Evolutionary conservation across 2,888 invertebrate species (phyloP), one percentile per base, ranked within the genome.

Genomic region (Euspilapteryx auroguttella): DNA sequence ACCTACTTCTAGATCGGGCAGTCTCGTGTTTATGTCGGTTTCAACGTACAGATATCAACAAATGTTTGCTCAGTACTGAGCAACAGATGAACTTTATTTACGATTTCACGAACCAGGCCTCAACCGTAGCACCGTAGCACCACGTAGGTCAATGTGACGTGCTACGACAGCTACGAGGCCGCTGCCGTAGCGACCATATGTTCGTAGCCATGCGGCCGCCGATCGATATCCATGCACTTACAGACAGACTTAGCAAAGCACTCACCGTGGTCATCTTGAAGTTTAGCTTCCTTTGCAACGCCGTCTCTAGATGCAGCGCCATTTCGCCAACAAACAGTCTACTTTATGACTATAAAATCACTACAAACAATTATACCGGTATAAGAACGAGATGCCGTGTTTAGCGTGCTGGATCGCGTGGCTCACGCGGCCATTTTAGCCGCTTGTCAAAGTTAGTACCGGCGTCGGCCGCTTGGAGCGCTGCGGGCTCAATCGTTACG

Each of bases 181-280:
- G 55, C 55, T 55, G 58, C 42, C 12, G n/a, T 14, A 35, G 40
- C 50, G 42, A 64, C 54, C 75, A 75, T 71, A 71, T 71, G 75
- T 65, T 69, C 47, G 21, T 38, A 50, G 54, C 55, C 68, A 68
- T 59, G 68, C 53, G 66, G 62, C 40, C 40, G 29, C 35, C 55
- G 66, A 71, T 73, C 71, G 73, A 69, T 73, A 65, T 39, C 46
- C 47, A n/a, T n/a, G n/a, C n/a, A n/a, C n/a, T n/a, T n/a, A n/a
- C n/a, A n/a, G n/a, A n/a, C n/a, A n/a, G n/a, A n/a, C n/a, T n/a
- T n/a, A n/a, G n/a, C n/a, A 40, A 43, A 71, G 68, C 71, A 75
- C 75, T 73, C 54, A 75, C 75, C 75, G 71, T 66, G 55, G 62
- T 71, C 68, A 75, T 65, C 62, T 73, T 73, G 71, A 71, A 75